phyloP scores from a whole-genome alignment of 2,888 invertebrate species.

The Sericinus montela region DNA sequence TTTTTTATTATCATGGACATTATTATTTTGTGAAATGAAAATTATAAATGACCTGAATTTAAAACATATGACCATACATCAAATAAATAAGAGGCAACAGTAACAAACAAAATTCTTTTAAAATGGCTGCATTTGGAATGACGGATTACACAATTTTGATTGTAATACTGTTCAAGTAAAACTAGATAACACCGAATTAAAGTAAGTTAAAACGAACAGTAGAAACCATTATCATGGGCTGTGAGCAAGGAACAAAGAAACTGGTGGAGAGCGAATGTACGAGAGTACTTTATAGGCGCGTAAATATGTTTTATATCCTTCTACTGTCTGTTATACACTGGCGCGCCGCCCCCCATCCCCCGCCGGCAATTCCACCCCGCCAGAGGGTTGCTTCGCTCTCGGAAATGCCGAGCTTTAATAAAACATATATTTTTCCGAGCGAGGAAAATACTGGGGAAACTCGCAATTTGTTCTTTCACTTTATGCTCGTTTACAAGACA shows the following conservation, averaged over 20 bases:
- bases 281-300: slow-evolving; percentile 80
- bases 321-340: slow-evolving; percentile 79
- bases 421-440: slow-evolving; percentile 80
- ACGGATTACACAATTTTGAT: slow-evolving; percentile 65
- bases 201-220: slow-evolving; percentile 78
- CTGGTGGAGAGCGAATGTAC: slow-evolving; percentile 76
- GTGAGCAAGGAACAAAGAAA: slow-evolving; percentile 77
- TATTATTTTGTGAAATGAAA: no score
- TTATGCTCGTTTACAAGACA: slow-evolving; percentile 80
- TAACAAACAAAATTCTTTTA: slow-evolving; percentile 35
- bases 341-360: slow-evolving; percentile 63
- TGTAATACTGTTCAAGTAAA: slow-evolving; percentile 73
- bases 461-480: slow-evolving; percentile 80
- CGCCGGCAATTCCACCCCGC: slow-evolving; percentile 50
- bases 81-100: background rate
- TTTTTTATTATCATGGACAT: no score
- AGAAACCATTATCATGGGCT: slow-evolving; percentile 78
- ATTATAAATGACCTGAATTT: no score
- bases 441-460: slow-evolving; percentile 79
- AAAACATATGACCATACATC: no score
- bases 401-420: slow-evolving; percentile 80
- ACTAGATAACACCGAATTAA: slow-evolving; percentile 73
- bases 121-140: slow-evolving; percentile 61
- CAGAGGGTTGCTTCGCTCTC: slow-evolving; percentile 73
- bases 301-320: slow-evolving; percentile 80